A percentile compares a stretch with the other conserved stretches of the same genome.
phyloP scores from a whole-genome alignment of 2,797 vertebrate species.

The Limnodromus scolopaceus region DNA sequence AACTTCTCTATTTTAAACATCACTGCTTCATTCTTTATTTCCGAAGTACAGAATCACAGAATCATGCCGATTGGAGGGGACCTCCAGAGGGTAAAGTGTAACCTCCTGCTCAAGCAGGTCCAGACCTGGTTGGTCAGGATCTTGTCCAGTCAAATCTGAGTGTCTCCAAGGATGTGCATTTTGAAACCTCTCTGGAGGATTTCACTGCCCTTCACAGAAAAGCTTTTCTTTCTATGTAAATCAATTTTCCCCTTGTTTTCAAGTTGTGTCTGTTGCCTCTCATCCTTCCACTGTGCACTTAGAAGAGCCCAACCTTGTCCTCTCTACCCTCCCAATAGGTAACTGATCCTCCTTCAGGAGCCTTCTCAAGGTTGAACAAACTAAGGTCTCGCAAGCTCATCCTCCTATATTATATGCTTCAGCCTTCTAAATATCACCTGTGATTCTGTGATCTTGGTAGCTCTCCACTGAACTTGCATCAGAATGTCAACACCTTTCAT shows the following conservation, averaged over 20 bases:
- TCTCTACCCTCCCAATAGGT: not conserved
- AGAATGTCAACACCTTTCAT: not conserved
- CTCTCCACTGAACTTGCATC: not conserved
- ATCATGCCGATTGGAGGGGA: accelerated
- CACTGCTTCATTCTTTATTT: not conserved
- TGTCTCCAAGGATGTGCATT: not conserved
- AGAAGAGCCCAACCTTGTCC: not conserved
- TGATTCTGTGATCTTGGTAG: not conserved
- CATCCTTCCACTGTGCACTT: not conserved
- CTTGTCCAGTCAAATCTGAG: not conserved
- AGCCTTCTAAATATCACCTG: not conserved
- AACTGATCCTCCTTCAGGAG: not conserved
- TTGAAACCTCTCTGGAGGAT: not conserved
- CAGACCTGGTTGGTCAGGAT: not conserved
- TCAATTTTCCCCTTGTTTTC: not conserved
- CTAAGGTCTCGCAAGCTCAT: not conserved
- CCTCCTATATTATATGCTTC: accelerated
- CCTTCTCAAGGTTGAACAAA: not conserved
- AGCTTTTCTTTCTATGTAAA: not conserved
- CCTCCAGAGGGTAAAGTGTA: not conserved
- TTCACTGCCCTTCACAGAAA: not conserved
- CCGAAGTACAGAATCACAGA: not conserved
- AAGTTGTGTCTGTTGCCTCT: not conserved
- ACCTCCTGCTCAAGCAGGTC: not conserved
- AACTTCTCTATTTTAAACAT: not conserved